Evolutionary conservation across 2,797 vertebrate genomes (phyloP).

Genomic region (Epinephelus coioides): DNA sequence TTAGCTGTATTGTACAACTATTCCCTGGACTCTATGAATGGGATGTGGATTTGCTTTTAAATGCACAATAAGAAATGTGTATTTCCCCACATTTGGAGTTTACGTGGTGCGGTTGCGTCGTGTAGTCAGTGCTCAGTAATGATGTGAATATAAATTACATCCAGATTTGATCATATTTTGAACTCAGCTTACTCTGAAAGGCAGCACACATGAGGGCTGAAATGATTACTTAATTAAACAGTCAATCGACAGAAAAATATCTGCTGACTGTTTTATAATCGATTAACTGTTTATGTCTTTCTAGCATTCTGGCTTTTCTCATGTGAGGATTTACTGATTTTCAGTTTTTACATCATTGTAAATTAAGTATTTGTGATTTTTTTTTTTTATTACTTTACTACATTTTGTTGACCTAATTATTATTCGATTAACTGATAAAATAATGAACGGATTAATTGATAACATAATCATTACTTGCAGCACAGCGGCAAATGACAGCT

Average conservation of each 20-base stretch:
- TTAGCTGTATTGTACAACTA: neutral
- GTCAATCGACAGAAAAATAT: neutral
- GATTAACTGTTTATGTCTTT: neutral
- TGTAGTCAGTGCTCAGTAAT: neutral
- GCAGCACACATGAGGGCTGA: neutral
- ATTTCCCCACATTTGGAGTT: neutral
- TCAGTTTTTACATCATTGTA: neutral
- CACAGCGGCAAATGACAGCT: neutral
- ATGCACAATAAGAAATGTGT: neutral
- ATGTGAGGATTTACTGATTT: neutral
- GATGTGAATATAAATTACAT: neutral
- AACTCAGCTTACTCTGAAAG: neutral
- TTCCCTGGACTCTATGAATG: neutral
- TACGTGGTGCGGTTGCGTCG: neutral
- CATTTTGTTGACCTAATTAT: neutral
- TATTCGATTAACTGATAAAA: neutral
- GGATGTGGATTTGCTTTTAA: neutral
- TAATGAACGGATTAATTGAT: neutral
- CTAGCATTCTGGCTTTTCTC: neutral
- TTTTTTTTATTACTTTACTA: neutral
- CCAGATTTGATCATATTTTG: neutral
- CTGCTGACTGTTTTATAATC: neutral
- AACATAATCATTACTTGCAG: neutral
- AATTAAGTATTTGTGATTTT: neutral
- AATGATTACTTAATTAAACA: neutral